Percentiles rank a stretch among this genome's conserved stretches.
Conservation (phyloP, 1,140 invertebrate species). For the Bombyx mandarina region DNA sequence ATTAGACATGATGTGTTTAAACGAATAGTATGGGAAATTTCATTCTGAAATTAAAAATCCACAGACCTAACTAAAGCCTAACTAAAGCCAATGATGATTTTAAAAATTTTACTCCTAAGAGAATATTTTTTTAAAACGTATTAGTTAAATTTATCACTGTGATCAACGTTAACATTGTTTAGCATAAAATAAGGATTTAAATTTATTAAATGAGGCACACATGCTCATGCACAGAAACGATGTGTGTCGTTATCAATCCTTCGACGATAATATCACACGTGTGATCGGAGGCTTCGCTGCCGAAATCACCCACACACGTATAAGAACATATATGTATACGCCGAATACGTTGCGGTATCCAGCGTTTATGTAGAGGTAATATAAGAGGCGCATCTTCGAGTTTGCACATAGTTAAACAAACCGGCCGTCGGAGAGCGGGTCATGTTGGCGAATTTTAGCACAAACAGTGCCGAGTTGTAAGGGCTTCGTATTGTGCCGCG, state of each 20-base stretch:
- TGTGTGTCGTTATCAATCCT: conserved; percentile 11
- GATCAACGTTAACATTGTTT: too few species aligned
- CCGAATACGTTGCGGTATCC: conserved; percentile 65
- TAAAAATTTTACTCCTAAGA: too few species aligned
- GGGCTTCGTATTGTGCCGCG: conserved; percentile 35
- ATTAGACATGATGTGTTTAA: too few species aligned
- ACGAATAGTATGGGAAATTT: too few species aligned
- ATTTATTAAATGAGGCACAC: not conserved
- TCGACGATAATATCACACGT: conserved; percentile 10
- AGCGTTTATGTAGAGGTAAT: conserved; percentile 63
- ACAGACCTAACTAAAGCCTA: too few species aligned
- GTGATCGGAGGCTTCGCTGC: conserved; percentile 31
- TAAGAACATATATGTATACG: conserved; percentile 30
- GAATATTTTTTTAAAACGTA: too few species aligned
- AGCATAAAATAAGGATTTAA: too few species aligned
- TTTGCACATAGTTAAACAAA: conserved; percentile 67
- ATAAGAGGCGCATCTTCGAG: conserved; percentile 67
- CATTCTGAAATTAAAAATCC: too few species aligned
- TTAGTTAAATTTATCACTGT: too few species aligned
- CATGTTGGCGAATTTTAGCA: conserved; percentile 54
- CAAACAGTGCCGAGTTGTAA: conserved; percentile 28
- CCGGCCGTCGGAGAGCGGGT: conserved; percentile 52
- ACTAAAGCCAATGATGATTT: too few species aligned
- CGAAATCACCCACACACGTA: conserved; percentile 47
- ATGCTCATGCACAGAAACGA: conserved; percentile 1